These are phyloP conservation scores for Anableps anableps DNA, from an alignment of 2,797 vertebrate species.

Conservation along the genomic window DNA sequence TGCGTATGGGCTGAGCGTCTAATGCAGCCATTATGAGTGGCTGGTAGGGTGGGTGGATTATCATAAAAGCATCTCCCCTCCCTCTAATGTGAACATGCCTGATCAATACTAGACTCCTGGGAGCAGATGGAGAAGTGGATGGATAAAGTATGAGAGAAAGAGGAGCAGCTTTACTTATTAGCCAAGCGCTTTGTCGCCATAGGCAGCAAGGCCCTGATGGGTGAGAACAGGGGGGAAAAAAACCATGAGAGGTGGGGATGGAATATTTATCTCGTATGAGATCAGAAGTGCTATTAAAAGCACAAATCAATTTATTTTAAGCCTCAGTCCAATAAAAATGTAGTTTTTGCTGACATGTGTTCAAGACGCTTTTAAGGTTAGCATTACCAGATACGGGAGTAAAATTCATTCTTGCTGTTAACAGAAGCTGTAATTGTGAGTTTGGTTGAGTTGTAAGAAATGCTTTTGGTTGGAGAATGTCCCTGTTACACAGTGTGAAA, in stretches of 20 bases:
- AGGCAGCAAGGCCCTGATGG: constrained; percentile 4
- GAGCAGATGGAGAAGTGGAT: constrained; percentile 61
- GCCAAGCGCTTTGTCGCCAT: constrained; percentile 40
- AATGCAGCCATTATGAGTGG: constrained; percentile 85
- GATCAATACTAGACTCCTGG: constrained; percentile 83
- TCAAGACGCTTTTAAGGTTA: neutral
- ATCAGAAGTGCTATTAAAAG: constrained; percentile 13
- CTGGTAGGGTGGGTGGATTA: constrained; percentile 76
- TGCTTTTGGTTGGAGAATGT: neutral
- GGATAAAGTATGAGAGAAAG: constrained; percentile 57
- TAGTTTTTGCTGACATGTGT: neutral
- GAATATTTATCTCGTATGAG: constrained; percentile 3
- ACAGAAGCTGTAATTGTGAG: neutral
- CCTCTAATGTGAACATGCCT: constrained; percentile 82
- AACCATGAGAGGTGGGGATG: neutral
- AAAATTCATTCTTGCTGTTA: neutral
- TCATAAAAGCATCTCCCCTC: constrained; percentile 85
- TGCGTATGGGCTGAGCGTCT: constrained; percentile 79
- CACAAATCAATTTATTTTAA: neutral
- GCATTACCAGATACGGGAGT: neutral
- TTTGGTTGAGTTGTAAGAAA: neutral
- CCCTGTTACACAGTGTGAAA: neutral
- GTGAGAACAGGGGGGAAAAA: neutral
- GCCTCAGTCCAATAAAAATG: neutral
- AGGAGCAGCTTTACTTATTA: constrained; percentile 63